Percentiles rank a stretch among this genome's conserved stretches.
These are phyloP conservation scores for Argyra leucocephala DNA, from an alignment of 2,888 invertebrate species.

Conservation along the genomic window DNA sequence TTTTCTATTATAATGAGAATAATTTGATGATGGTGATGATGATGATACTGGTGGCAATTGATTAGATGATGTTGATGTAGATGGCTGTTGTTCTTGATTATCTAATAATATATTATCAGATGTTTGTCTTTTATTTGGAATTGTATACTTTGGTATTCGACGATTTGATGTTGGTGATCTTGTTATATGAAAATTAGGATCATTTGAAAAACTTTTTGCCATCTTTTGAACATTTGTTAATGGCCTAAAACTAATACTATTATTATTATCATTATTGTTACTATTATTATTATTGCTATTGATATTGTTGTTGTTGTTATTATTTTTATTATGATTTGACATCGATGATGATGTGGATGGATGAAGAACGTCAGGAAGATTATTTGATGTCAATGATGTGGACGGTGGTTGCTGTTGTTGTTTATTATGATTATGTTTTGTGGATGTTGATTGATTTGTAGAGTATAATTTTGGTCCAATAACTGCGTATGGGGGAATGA, in stretches of 20 bases:
- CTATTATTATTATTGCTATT: neutral
- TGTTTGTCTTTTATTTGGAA: constrained; percentile 19
- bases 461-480: constrained; percentile 17
- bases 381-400: constrained; percentile 8
- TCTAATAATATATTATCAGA: constrained; percentile 26
- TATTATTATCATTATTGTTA: neutral
- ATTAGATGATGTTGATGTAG: constrained; percentile 22
- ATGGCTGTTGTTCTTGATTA: constrained; percentile 21
- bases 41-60: constrained; percentile 18
- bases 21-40: constrained; percentile 15
- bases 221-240: constrained; percentile 33
- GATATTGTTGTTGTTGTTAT: too few relatives aligned
- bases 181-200: constrained; percentile 30
- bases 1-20: constrained; percentile 12
- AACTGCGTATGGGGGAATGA: constrained; percentile 24
- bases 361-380: constrained; percentile 10
- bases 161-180: constrained; percentile 25
- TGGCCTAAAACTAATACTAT: constrained; percentile 17
- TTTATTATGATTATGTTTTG: constrained; percentile 10
- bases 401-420: constrained; percentile 16
- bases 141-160: constrained; percentile 27
- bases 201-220: constrained; percentile 34
- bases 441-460: constrained; percentile 10
- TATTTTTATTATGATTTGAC: neutral
- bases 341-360: constrained; percentile 16